Base-by-base conservation (phyloP, 2,888 invertebrate species). In the Odiellus spinosus region DNA sequence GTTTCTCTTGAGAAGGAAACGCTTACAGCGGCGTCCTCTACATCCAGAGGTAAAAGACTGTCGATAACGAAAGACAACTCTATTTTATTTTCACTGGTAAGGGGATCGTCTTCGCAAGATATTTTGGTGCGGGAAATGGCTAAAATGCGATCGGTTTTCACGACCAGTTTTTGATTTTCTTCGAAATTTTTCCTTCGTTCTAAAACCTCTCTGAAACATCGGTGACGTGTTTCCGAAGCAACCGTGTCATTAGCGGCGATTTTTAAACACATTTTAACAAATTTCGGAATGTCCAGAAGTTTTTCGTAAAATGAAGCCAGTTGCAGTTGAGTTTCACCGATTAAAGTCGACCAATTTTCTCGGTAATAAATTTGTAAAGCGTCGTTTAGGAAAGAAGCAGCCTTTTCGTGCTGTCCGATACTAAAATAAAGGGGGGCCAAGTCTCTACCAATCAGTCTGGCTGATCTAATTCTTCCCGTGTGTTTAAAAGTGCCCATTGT, bases 401-500 rank as follows among this genome's bases (percentile, higher is more conserved):
- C 85, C 64, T 90, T 90, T 55, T 84, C 78, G 0, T 83, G 81
- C 63, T 67, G 62, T 6, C 60, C 61, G 15, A 64, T 57, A 52
- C 62, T 62, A 62, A 85, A 78, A 65, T 95, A 93, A 64, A 93
- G 91, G 20, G 80, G 76, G 0, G 93, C 90, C 42, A 95, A 67
- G 59, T 93, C 85, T 35, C 82, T 74, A 0, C 93, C 93, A 47
- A 93, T 84, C 41, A 83, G 73, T 38, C 88, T 76, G 0, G 93
- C 91, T 45, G 83, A 88, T 56, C 87, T 74, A 57, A 77, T 70
- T 50, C 82, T 72, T 1, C 82, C 81, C 53, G 93, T 88, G 68
- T 93, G 91, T 61, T 95, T 95, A 63, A 86, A 93, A 0, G 91
- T 93, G 44, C 91, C 88, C 77, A 93, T 90, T 1, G 93, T 88